Evolutionary conservation across 2,888 invertebrate species (phyloP).

Genomic region (Stegana nigrithorax): DNA sequence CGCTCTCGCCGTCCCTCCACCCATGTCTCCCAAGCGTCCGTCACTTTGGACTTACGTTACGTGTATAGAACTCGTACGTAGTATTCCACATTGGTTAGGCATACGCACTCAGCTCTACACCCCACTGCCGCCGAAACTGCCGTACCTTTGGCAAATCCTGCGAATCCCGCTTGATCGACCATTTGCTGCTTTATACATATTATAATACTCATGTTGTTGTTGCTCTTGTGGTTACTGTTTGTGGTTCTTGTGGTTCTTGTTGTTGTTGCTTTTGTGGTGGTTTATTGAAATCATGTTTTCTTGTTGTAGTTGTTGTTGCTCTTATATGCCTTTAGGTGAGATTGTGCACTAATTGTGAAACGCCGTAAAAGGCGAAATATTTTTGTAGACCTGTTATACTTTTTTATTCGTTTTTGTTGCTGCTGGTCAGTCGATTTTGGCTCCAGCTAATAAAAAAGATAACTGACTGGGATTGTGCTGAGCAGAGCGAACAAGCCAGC

Average conservation of each 20-base stretch:
- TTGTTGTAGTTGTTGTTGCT: conserved; percentile 23
- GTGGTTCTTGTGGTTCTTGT: conserved; percentile 36
- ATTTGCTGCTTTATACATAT: neutral
- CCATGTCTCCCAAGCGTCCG: no score
- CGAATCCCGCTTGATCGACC: neutral
- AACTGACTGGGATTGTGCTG: no score
- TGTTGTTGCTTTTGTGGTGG: conserved; percentile 30
- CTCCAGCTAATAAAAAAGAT: no score
- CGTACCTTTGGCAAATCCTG: neutral
- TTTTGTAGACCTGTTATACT: conserved; percentile 10
- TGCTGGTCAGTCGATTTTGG: no score
- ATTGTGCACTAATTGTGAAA: conserved; percentile 56
- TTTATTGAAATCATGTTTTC: conserved; percentile 56
- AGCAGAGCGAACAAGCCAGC: no score
- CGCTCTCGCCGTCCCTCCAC: no score
- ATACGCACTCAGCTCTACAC: conserved; percentile 5
- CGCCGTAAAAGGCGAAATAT: conserved; percentile 30
- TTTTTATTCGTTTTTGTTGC: no score
- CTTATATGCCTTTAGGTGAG: conserved; percentile 49
- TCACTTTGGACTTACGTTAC: no score
- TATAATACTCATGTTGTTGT: neutral
- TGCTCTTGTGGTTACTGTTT: conserved; percentile 26
- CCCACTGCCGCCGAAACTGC: neutral
- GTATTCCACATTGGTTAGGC: conserved; percentile 6
- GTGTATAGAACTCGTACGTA: no score